Base-by-base conservation (phyloP, 2,888 invertebrate species). In the Pyrochroa serraticornis region DNA sequence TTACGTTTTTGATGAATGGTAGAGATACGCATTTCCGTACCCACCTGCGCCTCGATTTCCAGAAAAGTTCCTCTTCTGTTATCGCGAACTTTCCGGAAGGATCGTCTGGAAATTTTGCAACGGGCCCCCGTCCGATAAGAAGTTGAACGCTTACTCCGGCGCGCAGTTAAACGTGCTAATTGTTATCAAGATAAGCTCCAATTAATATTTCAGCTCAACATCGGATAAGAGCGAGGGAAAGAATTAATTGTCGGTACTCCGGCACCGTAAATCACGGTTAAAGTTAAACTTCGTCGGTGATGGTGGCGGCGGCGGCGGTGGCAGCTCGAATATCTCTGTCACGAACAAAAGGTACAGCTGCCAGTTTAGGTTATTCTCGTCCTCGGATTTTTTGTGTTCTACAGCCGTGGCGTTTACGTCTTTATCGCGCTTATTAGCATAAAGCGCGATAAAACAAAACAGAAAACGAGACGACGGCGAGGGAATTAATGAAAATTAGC, bases 401-500 rank as follows among this genome's bases (percentile, higher is more conserved):
- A 51, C 49, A 45, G 22, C 22, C 38, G 45, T 41, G 35, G 13
- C 12, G 8, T 31, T 10, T 44, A 10, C 56, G 33, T 56, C 56
- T 39, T 56, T 56, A 45, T 56, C 56, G 31, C 31, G 32, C 49
- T 34, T 47, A 48, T 37, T 42, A 31, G 50, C 45, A 44, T 39
- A 42, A 31, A 59, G 48, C 55, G 58, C 53, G 58, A 36, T 56
- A 53, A 61, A 66, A 53, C 44, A 56, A 54, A 66, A 68, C 53
- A 50, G 68, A 63, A 58, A 66, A 59, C 57, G 63, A 58, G 62
- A 64, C 64, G 65, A 61, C 60, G 63, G 53, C 62, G 67, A 66
- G 65, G 66, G 69, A 72, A 69, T 71, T 74, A 73, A 74, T 74
- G 75, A 73, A 75, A 74, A 75, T 73, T 72, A 73, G 71, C 66